Percentiles rank a stretch among this genome's conserved stretches.
Conservation (phyloP, 2,113 vertebrate genomes). For the Rhipidura dahli region DNA sequence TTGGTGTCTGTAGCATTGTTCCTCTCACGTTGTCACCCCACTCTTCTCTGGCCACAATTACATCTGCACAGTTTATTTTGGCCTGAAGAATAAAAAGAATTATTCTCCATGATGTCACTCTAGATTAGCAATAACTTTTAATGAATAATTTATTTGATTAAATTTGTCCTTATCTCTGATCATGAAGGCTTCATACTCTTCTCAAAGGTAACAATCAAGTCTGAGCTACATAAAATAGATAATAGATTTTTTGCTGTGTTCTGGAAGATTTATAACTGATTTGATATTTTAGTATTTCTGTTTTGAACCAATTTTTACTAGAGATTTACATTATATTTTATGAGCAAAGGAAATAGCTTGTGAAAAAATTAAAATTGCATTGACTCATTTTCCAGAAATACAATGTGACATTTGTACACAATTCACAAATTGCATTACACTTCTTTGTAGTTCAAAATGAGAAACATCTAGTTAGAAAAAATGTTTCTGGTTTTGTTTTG, state of each 20-base stretch:
- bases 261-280: neutral
- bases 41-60: neutral
- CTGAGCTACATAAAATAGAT: neutral
- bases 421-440: neutral
- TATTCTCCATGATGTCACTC: neutral
- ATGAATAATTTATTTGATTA: neutral
- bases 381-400: neutral
- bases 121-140: neutral
- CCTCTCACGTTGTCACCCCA: neutral
- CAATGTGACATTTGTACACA: neutral
- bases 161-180: neutral
- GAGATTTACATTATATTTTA: neutral
- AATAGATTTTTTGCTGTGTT: neutral
- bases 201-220: neutral
- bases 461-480: neutral
- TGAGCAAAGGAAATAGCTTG: neutral
- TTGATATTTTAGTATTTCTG: neutral
- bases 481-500: neutral
- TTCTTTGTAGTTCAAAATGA: neutral
- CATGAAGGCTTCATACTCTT: neutral
- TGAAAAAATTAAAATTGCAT: neutral
- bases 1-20: neutral
- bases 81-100: neutral
- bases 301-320: neutral
- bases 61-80: neutral